Evolutionary conservation across 2,888 invertebrate species (phyloP).

Genomic region (Lepidonotus clava): DNA sequence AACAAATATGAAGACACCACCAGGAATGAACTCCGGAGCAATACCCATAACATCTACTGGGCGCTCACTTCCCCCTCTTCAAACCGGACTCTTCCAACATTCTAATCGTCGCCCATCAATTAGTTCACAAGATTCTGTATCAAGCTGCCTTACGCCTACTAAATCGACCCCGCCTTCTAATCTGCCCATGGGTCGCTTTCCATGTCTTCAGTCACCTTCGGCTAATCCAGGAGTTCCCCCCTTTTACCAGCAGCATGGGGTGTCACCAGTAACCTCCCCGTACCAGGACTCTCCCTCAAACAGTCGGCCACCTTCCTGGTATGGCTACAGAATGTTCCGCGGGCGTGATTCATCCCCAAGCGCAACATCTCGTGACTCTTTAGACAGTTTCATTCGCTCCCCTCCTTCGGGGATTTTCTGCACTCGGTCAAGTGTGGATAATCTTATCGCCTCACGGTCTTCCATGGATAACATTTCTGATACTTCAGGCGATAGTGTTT

Average conservation of each 20-base stretch:
- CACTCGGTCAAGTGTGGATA: conserved; percentile 14
- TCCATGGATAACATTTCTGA: conserved; percentile 44
- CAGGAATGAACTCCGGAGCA: not conserved
- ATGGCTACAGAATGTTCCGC: conserved; percentile 23
- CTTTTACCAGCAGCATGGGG: not conserved
- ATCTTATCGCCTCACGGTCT: conserved; percentile 3
- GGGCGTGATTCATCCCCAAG: conserved; percentile 35
- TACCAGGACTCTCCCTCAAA: conserved; percentile 44
- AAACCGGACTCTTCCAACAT: not conserved
- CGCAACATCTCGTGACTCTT: conserved; percentile 32
- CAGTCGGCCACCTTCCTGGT: conserved; percentile 43
- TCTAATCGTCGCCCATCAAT: not conserved
- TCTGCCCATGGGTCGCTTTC: conserved; percentile 10
- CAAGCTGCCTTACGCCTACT: conserved; percentile 19
- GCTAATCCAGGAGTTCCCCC: not conserved
- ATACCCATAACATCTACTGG: not conserved
- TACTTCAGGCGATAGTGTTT: conserved; percentile 42
- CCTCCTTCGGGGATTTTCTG: conserved; percentile 49
- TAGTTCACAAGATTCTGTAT: conserved; percentile 1
- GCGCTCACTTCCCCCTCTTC: not conserved
- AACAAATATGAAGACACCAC: not conserved
- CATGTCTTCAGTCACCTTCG: not conserved
- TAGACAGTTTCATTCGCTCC: conserved; percentile 39
- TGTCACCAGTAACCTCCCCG: conserved; percentile 28
- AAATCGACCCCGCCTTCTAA: conserved; percentile 25